These are phyloP conservation scores for Toxotes jaculatrix DNA, from an alignment of 2,113 vertebrate genomes.

Conservation along the genomic window DNA sequence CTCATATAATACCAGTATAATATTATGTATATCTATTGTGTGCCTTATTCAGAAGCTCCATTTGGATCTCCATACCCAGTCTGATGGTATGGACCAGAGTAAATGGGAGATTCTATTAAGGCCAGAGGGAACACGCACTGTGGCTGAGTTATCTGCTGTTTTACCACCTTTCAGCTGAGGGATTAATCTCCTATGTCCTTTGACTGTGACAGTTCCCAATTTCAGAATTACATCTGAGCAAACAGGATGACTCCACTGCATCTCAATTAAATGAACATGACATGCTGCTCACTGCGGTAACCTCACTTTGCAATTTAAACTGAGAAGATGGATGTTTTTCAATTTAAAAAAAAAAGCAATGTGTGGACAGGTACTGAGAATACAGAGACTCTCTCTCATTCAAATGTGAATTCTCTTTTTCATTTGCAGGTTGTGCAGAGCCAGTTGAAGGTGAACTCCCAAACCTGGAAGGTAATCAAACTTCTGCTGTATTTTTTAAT, in stretches of 20 bases:
- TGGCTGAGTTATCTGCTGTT: neutral
- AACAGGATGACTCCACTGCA: slow-evolving; percentile 6
- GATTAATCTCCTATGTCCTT: neutral
- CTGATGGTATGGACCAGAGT: neutral
- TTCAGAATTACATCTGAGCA: slow-evolving; percentile 3
- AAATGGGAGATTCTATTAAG: neutral
- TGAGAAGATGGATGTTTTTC: neutral
- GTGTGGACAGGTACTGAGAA: neutral
- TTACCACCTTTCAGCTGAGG: neutral
- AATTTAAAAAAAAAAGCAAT: neutral
- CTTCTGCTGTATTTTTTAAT: slow-evolving; percentile 35
- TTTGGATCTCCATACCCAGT: neutral
- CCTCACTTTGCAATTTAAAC: slow-evolving; percentile 25
- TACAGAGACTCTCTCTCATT: neutral
- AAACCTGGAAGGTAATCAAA: slow-evolving; percentile 53
- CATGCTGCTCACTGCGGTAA: neutral
- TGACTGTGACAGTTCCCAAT: neutral
- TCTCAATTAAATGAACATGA: slow-evolving; percentile 11
- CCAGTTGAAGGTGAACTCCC: slow-evolving; percentile 61
- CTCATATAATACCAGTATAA: neutral
- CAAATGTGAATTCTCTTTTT: slow-evolving; percentile 35
- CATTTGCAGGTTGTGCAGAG: slow-evolving; percentile 9
- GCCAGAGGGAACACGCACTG: neutral
- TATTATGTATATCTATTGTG: neutral
- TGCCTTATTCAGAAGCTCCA: neutral